phyloP scores from a whole-genome alignment of 2,888 invertebrate genomes.

The Eupithecia subumbrata region DNA sequence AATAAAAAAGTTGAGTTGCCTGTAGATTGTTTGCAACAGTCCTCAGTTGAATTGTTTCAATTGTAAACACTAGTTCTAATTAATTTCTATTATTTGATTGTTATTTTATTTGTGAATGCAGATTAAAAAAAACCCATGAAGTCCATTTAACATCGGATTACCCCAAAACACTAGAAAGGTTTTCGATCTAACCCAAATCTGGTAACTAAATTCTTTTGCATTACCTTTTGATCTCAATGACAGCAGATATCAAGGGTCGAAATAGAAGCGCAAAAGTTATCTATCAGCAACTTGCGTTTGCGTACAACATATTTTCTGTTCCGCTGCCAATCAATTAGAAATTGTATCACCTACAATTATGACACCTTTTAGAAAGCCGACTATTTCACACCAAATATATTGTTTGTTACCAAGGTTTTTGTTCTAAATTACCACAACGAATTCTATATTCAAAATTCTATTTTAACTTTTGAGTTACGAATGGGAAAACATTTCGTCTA shows the following conservation, averaged over 20 bases:
- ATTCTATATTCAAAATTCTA: background rate
- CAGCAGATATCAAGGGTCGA: background rate
- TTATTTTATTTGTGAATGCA: no score
- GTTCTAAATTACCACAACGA: background rate
- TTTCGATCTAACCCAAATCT: background rate
- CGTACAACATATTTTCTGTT: background rate
- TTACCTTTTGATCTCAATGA: background rate
- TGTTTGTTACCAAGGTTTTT: background rate
- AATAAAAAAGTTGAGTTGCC: no score
- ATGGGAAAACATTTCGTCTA: slow-evolving; percentile 18
- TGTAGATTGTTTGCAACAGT: no score
- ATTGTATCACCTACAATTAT: background rate
- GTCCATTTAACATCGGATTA: background rate
- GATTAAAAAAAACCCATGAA: no score
- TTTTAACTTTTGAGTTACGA: slow-evolving; percentile 9
- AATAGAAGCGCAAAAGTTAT: background rate
- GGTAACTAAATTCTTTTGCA: background rate
- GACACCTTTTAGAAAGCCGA: background rate
- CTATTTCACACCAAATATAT: background rate
- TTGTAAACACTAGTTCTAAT: no score
- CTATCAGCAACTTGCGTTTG: background rate
- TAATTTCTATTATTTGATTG: no score
- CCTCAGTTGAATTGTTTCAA: no score
- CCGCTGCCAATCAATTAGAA: background rate
- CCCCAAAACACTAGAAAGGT: background rate